A percentile compares a stretch with the other conserved stretches of the same genome.
phyloP scores from a whole-genome alignment of 2,888 invertebrate genomes.

The Chymomyza fuscimana region DNA sequence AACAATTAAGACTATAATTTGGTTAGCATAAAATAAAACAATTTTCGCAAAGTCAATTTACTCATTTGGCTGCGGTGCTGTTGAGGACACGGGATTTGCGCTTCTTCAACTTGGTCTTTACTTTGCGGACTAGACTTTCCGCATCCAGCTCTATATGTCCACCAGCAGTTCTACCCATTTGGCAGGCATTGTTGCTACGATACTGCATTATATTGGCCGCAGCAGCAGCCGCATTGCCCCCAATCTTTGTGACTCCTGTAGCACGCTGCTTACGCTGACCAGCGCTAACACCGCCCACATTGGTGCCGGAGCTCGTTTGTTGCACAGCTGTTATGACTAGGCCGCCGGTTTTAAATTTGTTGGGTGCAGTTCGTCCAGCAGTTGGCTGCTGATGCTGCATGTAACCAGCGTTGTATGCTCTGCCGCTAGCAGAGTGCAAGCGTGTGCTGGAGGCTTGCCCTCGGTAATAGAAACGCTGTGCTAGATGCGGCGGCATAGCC shows the following conservation, averaged over 20 bases:
- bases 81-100: conserved; percentile 51
- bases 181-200: conserved; percentile 11
- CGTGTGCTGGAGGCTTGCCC: background rate
- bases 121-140: conserved; percentile 78
- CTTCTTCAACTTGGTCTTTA: conserved; percentile 76
- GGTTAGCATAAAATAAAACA: conserved; percentile 9
- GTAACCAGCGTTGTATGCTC: conserved; percentile 31
- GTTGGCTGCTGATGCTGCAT: conserved; percentile 23
- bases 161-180: conserved; percentile 14
- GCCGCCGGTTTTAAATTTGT: conserved; percentile 83
- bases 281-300: conserved; percentile 20
- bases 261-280: conserved; percentile 47
- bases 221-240: conserved; percentile 16
- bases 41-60: background rate
- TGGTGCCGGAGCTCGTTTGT: conserved; percentile 28
- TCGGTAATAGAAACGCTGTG: conserved; percentile 23
- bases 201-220: conserved; percentile 32
- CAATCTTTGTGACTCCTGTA: conserved; percentile 33
- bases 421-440: conserved; percentile 46
- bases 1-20: conserved; percentile 51
- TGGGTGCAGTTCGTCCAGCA: conserved; percentile 22
- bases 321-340: conserved; percentile 82
- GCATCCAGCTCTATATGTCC: conserved; percentile 79
- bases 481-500: background rate
- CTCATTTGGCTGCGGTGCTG: conserved; percentile 18